These are phyloP conservation scores for Elysia crispata DNA, from an alignment of 2,888 invertebrate genomes.

Conservation along the genomic window DNA sequence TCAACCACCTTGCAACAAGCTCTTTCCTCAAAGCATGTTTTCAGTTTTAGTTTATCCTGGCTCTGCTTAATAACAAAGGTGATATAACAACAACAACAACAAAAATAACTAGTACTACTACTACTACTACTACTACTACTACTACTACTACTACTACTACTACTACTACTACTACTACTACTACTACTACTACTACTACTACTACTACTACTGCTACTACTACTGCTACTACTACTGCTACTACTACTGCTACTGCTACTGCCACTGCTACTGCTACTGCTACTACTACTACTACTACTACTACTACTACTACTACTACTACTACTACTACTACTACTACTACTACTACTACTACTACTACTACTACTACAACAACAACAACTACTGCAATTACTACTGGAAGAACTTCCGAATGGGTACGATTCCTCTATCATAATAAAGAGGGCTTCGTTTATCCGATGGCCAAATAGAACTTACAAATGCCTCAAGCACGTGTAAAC, in stretches of 20 bases:
- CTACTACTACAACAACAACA: background rate
- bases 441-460: no score
- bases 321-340: constrained; percentile 44
- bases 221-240: background rate
- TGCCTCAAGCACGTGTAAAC: no score
- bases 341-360: constrained; percentile 31
- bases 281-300: constrained; percentile 17
- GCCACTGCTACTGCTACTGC: background rate
- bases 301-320: constrained; percentile 43
- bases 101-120: constrained; percentile 41
- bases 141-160: constrained; percentile 39
- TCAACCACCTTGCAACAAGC: no score
- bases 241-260: background rate
- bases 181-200: constrained; percentile 37
- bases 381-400: no score
- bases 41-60: no score
- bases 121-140: constrained; percentile 34
- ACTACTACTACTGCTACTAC: constrained; percentile 3
- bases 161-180: constrained; percentile 41
- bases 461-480: no score
- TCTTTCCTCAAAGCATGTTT: no score
- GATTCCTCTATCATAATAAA: no score
- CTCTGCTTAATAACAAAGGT: no score
- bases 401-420: no score
- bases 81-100: no score